A percentile compares a stretch with the other conserved stretches of the same genome.
Conservation (phyloP, 2,888 invertebrate species). For the Achlya flavicornis region DNA sequence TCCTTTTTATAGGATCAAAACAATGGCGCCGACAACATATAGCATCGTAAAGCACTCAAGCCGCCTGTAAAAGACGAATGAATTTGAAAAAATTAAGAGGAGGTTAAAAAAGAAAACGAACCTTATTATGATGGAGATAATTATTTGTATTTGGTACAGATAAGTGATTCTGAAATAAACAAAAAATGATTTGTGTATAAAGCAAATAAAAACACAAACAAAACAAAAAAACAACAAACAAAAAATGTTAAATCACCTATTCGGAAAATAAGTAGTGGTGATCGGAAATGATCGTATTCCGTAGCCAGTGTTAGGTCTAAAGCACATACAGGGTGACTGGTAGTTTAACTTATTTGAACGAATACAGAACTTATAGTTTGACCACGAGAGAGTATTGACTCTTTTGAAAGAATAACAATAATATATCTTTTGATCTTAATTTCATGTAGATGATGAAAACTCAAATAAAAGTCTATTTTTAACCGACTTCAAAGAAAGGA, state of each 20-base stretch:
- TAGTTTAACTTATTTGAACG: not conserved
- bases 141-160: constrained; percentile 94
- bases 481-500: too few species aligned
- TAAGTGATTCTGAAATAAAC: constrained; percentile 94
- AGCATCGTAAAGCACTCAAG: constrained; percentile 67
- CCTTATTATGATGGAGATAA: constrained; percentile 92
- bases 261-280: constrained; percentile 31
- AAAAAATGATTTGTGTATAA: constrained; percentile 81
- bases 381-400: too few species aligned
- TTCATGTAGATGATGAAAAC: too few species aligned
- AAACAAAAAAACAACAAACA: constrained; percentile 61
- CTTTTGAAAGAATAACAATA: not conserved
- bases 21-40: constrained; percentile 22
- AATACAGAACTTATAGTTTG: not conserved
- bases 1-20: constrained; percentile 7
- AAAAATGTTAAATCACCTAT: constrained; percentile 55
- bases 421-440: not conserved
- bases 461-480: too few species aligned
- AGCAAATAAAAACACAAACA: constrained; percentile 84
- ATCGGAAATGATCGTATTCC: constrained; percentile 30
- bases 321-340: constrained; percentile 22
- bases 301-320: constrained; percentile 45
- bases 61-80: constrained; percentile 55
- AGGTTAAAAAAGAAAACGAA: constrained; percentile 84
- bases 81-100: constrained; percentile 64